phyloP scores from a whole-genome alignment of 2,113 vertebrate genomes.

The Pholis gunnellus region DNA sequence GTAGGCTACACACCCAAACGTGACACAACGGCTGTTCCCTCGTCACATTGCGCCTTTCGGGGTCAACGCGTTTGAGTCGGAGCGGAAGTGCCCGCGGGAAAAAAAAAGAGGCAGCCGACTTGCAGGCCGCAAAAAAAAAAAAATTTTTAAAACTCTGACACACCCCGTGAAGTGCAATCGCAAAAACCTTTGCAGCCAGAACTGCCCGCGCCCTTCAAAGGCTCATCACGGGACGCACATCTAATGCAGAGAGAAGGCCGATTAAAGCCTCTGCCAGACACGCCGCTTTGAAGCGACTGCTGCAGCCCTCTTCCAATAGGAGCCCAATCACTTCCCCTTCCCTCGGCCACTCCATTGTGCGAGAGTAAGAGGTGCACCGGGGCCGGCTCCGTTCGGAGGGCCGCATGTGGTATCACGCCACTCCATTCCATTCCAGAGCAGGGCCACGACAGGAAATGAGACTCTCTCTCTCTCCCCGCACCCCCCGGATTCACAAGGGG shows the following conservation, averaged over 20 bases:
- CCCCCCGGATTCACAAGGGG: slow-evolving; percentile 48
- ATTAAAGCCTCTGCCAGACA: slow-evolving; percentile 70
- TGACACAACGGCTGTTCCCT: slow-evolving; percentile 72
- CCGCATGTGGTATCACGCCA: slow-evolving; percentile 71
- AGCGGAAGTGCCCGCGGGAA: background rate
- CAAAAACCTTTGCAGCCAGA: slow-evolving; percentile 64
- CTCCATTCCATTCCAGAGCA: slow-evolving; percentile 71
- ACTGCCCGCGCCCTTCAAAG: slow-evolving; percentile 76
- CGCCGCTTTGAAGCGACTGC: slow-evolving; percentile 75
- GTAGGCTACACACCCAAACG: slow-evolving; percentile 33
- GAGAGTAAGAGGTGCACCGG: slow-evolving; percentile 49
- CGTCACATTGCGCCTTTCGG: slow-evolving; percentile 62
- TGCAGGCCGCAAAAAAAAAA: slow-evolving; percentile 18
- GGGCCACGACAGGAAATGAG: slow-evolving; percentile 70
- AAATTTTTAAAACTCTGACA: too few species aligned
- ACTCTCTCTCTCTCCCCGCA: slow-evolving; percentile 27
- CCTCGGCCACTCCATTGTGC: slow-evolving; percentile 65
- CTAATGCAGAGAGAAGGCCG: slow-evolving; percentile 76
- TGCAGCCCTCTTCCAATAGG: slow-evolving; percentile 61
- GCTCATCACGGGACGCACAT: slow-evolving; percentile 75
- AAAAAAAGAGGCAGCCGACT: slow-evolving; percentile 23
- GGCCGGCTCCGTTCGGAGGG: slow-evolving; percentile 53
- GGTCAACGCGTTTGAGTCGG: slow-evolving; percentile 48
- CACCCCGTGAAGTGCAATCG: slow-evolving; percentile 54
- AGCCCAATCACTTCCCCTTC: slow-evolving; percentile 79